A percentile compares a stretch with the other conserved stretches of the same genome.
Evolutionary conservation across 2,797 vertebrate species (phyloP).

Genomic region (Trichosurus vulpecula): DNA sequence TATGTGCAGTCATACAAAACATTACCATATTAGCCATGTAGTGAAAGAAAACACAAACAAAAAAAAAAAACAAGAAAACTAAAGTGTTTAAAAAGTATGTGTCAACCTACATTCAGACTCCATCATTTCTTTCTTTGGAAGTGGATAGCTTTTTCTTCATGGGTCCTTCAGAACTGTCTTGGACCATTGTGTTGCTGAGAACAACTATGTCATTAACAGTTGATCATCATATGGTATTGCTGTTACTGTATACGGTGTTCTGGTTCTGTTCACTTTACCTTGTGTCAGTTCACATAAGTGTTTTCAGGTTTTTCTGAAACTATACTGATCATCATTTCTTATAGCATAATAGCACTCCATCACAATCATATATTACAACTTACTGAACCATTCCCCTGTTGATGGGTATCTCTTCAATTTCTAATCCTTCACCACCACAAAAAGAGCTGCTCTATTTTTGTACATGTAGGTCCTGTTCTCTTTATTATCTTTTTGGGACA

Average conservation of each 20-base stretch:
- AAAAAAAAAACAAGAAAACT: not conserved
- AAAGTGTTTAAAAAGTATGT: not conserved
- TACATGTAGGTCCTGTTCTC: not conserved
- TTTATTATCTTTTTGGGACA: not conserved
- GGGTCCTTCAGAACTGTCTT: not conserved
- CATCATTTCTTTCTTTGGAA: not conserved
- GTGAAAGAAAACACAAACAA: not conserved
- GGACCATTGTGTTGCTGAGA: not conserved
- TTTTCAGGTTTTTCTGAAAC: not conserved
- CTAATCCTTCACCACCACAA: not conserved
- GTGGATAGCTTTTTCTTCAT: not conserved
- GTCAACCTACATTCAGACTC: not conserved
- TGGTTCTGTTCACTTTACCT: not conserved
- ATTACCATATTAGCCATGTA: not conserved
- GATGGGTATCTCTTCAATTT: not conserved
- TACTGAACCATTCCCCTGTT: not conserved
- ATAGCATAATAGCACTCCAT: not conserved
- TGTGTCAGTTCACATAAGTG: not conserved
- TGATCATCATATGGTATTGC: not conserved
- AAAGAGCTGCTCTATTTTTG: not conserved
- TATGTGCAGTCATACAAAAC: not conserved
- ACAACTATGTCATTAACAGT: not conserved
- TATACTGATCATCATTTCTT: not conserved
- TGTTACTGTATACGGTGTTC: not conserved
- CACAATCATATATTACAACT: not conserved